Conservation (phyloP, 2,797 vertebrate genomes). For the Taenioides sp. region DNA sequence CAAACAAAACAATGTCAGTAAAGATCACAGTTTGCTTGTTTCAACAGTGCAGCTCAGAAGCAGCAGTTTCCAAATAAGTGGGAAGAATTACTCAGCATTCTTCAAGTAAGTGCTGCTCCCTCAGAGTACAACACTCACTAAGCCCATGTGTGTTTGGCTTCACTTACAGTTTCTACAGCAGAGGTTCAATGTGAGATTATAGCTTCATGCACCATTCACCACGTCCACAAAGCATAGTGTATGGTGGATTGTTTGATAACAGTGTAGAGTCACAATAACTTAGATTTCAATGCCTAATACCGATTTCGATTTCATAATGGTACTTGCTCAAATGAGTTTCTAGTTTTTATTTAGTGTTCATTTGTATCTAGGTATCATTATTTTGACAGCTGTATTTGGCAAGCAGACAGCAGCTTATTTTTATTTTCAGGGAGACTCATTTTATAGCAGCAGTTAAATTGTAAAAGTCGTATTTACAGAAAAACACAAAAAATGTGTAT, state of each 20-base stretch:
- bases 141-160: slow-evolving; percentile 18
- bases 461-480: no score
- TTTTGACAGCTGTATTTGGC: background rate
- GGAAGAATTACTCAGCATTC: slow-evolving; percentile 42
- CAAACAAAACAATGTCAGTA: slow-evolving; percentile 57
- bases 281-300: no score
- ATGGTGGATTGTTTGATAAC: no score
- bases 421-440: background rate
- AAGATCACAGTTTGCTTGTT: slow-evolving; percentile 54
- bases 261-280: no score
- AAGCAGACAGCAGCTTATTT: background rate
- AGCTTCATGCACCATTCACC: no score
- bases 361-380: no score
- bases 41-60: slow-evolving; percentile 36
- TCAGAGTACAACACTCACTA: slow-evolving; percentile 19
- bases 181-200: background rate
- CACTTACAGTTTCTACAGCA: slow-evolving; percentile 6
- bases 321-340: no score
- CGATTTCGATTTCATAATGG: no score
- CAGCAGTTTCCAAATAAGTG: slow-evolving; percentile 39
- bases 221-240: no score
- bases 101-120: slow-evolving; percentile 29
- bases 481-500: no score
- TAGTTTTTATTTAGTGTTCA: no score
- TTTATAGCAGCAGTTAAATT: no score